Percentiles rank a stretch among this genome's conserved stretches.
Conservation (phyloP, 2,888 invertebrate genomes). For the Alviniconcha strummeri region DNA sequence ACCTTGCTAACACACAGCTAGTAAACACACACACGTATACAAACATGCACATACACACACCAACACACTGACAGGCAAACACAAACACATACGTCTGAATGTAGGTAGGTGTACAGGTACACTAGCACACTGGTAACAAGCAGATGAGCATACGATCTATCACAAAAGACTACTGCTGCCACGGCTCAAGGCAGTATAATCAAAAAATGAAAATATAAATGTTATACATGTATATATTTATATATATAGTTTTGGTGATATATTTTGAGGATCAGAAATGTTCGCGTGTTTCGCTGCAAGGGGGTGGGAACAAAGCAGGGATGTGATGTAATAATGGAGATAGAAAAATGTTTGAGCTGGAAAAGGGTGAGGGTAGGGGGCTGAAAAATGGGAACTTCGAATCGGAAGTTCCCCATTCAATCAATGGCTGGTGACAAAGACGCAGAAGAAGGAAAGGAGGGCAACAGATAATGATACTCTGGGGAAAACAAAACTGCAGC, state of each 20-base stretch:
- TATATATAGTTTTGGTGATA: constrained; percentile 25
- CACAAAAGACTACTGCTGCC: constrained; percentile 34
- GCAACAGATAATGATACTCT: too few relatives aligned
- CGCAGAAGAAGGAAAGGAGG: too few relatives aligned
- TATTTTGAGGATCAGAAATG: constrained; percentile 15
- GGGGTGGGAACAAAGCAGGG: neutral
- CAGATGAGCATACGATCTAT: constrained; percentile 25
- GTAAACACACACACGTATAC: too few relatives aligned
- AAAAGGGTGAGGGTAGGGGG: too few relatives aligned
- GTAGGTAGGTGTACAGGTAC: neutral
- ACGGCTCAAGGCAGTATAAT: constrained; percentile 34
- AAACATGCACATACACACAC: too few relatives aligned
- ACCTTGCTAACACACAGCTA: too few relatives aligned
- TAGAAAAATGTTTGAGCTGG: too few relatives aligned
- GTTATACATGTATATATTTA: constrained; percentile 17
- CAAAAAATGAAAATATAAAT: constrained; percentile 23
- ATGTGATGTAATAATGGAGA: neutral
- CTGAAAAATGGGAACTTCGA: too few relatives aligned
- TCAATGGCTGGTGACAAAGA: too few relatives aligned
- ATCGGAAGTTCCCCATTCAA: too few relatives aligned
- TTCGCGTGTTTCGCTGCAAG: constrained; percentile 16
- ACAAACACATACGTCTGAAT: neutral
- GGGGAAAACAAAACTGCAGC: too few relatives aligned
- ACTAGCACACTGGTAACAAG: constrained; percentile 19
- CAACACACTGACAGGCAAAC: neutral